These are phyloP conservation scores for Macrosoma leucophasiata DNA, from an alignment of 2,888 invertebrate species.

Conservation along the genomic window DNA sequence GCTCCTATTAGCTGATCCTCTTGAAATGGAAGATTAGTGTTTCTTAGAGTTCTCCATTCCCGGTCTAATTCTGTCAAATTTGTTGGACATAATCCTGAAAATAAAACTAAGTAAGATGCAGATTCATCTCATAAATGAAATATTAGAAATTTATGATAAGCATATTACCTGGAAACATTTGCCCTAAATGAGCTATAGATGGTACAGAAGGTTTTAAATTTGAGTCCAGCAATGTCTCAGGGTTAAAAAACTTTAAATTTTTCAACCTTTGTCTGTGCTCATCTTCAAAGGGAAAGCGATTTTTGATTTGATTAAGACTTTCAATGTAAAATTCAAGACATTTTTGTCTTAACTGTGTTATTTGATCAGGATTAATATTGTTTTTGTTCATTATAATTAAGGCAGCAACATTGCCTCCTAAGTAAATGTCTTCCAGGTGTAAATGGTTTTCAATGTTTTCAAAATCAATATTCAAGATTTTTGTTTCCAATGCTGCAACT, in stretches of 20 bases:
- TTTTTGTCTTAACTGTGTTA: constrained; percentile 14
- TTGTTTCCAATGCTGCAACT: constrained; percentile 6
- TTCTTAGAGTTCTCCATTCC: constrained; percentile 18
- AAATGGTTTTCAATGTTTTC: constrained; percentile 11
- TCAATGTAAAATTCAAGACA: constrained; percentile 17
- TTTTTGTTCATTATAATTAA: constrained; percentile 8
- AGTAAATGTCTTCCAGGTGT: constrained; percentile 4
- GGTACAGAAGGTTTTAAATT: constrained; percentile 9
- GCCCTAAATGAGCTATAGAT: constrained; percentile 9
- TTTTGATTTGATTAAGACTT: constrained; percentile 13
- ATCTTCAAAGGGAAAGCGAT: constrained; percentile 14
- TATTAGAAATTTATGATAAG: constrained; percentile 5
- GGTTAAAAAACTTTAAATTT: constrained; percentile 16
- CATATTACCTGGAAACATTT: constrained; percentile 8
- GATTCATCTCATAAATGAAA: constrained; percentile 2
- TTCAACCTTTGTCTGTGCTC: constrained; percentile 10
- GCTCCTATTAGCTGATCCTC: too few species aligned
- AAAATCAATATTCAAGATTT: constrained; percentile 10
- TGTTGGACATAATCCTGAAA: constrained; percentile 20
- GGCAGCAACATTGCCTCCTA: constrained; percentile 10
- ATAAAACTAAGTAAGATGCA: constrained; percentile 10
- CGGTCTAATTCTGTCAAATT: constrained; percentile 22
- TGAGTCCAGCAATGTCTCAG: constrained; percentile 11
- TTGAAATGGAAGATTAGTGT: too few species aligned
- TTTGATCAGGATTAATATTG: too few species aligned